Base-by-base conservation (phyloP, 64 coral and sea anemone species). In the Cladopsammia gracilis region DNA sequence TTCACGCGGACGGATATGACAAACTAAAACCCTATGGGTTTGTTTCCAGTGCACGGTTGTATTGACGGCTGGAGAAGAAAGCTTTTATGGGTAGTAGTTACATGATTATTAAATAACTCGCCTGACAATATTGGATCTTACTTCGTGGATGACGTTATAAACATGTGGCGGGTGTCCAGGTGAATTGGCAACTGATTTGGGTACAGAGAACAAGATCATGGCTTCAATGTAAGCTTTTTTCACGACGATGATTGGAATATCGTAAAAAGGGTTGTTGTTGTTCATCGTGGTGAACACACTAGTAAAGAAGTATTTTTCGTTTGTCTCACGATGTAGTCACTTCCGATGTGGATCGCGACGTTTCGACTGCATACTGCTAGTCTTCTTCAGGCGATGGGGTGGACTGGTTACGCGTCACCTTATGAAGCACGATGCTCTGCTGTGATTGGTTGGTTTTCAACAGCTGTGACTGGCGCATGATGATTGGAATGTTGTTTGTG, bases 31-130 rank as follows among this genome's bases (percentile, higher is more conserved):
- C 64, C 64, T 67, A 7, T 67, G 64, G 64, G 1, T 56, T n/a
- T n/a, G n/a, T n/a, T 56, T 56, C 53, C 53, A 10, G 53, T 56
- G 7, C 48, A 23, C 4, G 76, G 22, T 47, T 52, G 0, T 22
- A 52, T 76, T 7, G 79, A 64, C 45, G 56, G 57, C 20, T 83
- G 56, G 25, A 83, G 79, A 1, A 22, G 54, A 43, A 44, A 43
- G 45, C 56, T 83, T 2, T 60, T 83, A 58, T 42, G 62, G 56
- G n/a, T 67, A 9, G 45, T 65, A 11, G 42, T 85, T 34, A 68
- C 58, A 18, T 7, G 81, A 48, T 85, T n/a, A n/a, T n/a, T 61
- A 65, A 65, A 85, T 13, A 85, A 85, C 43, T 85, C 61, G 19
- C 81, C 81, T 25, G 61, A 85, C 26, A 82, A 82, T 44, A 62